Conservation (phyloP, 1,140 invertebrate species). For the Caerostris darwini region DNA sequence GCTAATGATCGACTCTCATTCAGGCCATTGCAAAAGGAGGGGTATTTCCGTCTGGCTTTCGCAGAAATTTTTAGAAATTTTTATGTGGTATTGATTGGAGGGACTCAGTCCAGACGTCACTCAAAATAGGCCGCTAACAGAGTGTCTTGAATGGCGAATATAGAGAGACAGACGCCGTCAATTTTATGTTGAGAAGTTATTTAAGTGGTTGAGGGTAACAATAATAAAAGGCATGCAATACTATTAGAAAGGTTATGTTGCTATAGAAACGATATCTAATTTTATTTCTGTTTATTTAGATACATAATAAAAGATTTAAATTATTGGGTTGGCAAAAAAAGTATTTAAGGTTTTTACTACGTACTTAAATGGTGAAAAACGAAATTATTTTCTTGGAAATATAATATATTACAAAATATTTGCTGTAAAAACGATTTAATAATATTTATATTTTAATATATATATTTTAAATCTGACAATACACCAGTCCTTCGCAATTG, state of each 20-base stretch:
- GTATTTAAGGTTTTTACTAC: too few relatives aligned
- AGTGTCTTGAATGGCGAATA: neutral
- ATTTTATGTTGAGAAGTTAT: neutral
- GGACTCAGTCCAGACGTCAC: neutral
- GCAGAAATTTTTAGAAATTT: neutral
- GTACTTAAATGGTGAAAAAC: too few relatives aligned
- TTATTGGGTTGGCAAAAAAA: too few relatives aligned
- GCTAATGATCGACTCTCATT: constrained; percentile 37
- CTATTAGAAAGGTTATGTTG: neutral
- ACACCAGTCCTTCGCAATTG: too few relatives aligned
- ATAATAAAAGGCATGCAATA: neutral
- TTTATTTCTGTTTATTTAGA: neutral
- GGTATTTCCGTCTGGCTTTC: constrained; percentile 32
- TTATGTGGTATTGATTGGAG: constrained; percentile 32
- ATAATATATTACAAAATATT: too few relatives aligned
- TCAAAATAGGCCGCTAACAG: neutral
- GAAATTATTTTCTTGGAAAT: too few relatives aligned
- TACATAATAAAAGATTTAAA: neutral
- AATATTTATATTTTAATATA: too few relatives aligned
- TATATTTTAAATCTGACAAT: too few relatives aligned
- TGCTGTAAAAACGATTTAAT: too few relatives aligned
- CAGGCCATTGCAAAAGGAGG: constrained; percentile 28
- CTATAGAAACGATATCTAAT: neutral
- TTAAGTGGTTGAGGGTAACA: neutral
- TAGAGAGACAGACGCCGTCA: neutral